Base-by-base conservation (phyloP, 2,888 invertebrate genomes). In the Athripsodes cinereus region DNA sequence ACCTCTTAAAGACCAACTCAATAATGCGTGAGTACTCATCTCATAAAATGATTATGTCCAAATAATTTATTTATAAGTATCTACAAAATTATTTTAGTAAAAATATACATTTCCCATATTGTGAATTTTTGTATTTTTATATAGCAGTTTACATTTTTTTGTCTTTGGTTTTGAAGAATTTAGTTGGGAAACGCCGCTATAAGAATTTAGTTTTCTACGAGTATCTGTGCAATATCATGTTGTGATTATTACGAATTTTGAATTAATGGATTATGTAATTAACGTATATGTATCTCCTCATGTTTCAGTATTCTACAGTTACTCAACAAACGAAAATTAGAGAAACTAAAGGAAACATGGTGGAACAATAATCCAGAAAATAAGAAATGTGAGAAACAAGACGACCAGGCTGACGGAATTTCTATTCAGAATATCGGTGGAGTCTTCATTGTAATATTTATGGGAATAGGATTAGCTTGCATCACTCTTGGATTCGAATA, bases 381-480 rank as follows among this genome's bases (percentile, higher is more conserved):
- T 34, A 83, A 84, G 66, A 82, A 83, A 61, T 94, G 94, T 67
- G 90, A 92, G 66, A 88, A 90, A 65, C 88, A 91, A 55, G 92
- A 94, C 68, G 92, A 95, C 69, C 94, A 96, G 69, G 92, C 92
- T 2, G 97, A 96, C 69, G 98, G 98, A 52, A 98, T 98, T 69
- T 96, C 95, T 60, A 96, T 98, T 61, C 89, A 95, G 69, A 98
- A 98, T 71, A 98, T 98, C 65, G 97, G 96, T 50, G 97, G 97
- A 0, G 97, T 98, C 0, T 98, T 98, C 71, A 94, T 98, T 55
- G 96, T 98, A 0, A 96, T 98, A 63, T 92, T 96, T 69, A 94
- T 96, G 66, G 96, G 96, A 0, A 95, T 96, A 31, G 92, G 90
- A 0, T 79, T 96, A 70, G 95, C 96, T 1, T 92, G 94, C 67